Evolutionary conservation across 2,888 invertebrate genomes (phyloP), one percentile per base, ranked within the genome.

Genomic region (Cheilosia vulpina): DNA sequence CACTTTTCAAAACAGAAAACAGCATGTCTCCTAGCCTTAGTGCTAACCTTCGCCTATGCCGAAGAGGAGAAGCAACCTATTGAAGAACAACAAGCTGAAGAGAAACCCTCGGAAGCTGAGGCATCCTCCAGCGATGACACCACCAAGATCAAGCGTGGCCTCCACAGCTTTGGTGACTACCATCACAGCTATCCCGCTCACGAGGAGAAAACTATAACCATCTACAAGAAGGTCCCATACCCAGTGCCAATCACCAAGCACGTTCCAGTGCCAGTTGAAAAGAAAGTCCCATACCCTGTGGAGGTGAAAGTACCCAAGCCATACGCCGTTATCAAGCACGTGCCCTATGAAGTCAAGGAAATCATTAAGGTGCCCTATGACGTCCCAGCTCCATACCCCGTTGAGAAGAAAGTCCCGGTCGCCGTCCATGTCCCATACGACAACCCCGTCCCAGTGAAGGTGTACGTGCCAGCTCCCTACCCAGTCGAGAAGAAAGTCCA

Each of bases 311-410:
- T 95, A 58, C 95, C 95, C 31, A 94, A 94, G 89, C 95, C 95
- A 83, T 95, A 95, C 93, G 95, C 95, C 89, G 95, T 97, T 87
- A 93, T 94, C 91, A 94, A 94, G 92, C 94, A 94, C 91, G 93
- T 94, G 88, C 96, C 96, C 53, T 94, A 94, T 90, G 95, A 95
- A 89, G 96, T 96, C 87, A 96, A 96, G 93, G 96, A 96, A 92
- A 94, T 94, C 93, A 95, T 96, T 65, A 96, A 96, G 91, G 96
- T 96, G 78, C 96, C 96, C 87, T 95, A 96, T 83, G 96, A 96
- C 90, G 94, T 96, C 83, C 96, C 96, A 88, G 94, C 94, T 88
- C 96, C 96, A 88, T 96, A 96, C 93, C 96, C 96, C 89, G 96
- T 96, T 88, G 95, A 95, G 91, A 96, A 95, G 93, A 94, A 94